These are phyloP conservation scores for Zophobas morio DNA, from an alignment of 1,140 invertebrate species.

Conservation along the genomic window DNA sequence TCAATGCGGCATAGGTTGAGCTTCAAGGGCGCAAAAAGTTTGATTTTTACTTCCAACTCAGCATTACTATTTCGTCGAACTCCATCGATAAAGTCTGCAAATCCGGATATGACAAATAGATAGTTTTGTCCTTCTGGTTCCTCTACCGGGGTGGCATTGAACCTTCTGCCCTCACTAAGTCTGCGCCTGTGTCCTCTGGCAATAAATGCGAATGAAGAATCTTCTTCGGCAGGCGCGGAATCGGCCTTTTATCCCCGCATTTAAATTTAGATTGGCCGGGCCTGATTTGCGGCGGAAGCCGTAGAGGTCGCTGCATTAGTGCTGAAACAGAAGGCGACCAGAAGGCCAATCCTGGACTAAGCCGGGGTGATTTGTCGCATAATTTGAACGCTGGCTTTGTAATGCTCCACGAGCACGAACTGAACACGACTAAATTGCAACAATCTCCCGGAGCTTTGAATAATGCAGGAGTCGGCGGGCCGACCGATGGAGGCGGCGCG, in stretches of 20 bases:
- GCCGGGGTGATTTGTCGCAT: constrained; percentile 55
- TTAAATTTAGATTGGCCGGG: constrained; percentile 48
- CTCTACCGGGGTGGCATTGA: no score
- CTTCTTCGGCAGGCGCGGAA: constrained; percentile 24
- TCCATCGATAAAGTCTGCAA: no score
- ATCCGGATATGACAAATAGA: no score
- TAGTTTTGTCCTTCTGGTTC: no score
- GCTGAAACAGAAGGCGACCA: constrained; percentile 39
- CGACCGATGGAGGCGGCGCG: constrained; percentile 13
- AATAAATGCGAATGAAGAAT: constrained; percentile 15
- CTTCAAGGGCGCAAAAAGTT: no score
- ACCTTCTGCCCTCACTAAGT: no score
- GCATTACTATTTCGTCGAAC: no score
- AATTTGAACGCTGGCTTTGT: constrained; percentile 53
- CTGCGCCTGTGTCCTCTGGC: neutral
- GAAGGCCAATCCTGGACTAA: constrained; percentile 46
- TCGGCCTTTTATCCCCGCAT: constrained; percentile 46
- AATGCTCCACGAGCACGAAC: constrained; percentile 46
- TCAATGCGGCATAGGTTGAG: no score
- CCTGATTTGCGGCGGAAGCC: constrained; percentile 40
- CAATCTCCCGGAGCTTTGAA: constrained; percentile 48
- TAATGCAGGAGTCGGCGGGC: constrained; percentile 44
- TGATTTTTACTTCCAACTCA: no score
- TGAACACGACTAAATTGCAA: constrained; percentile 50
- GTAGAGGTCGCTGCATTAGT: constrained; percentile 36